A percentile compares a stretch with the other conserved stretches of the same genome.
These are phyloP conservation scores for Acridotheres tristis DNA, from an alignment of 2,797 vertebrate species.

Conservation along the genomic window DNA sequence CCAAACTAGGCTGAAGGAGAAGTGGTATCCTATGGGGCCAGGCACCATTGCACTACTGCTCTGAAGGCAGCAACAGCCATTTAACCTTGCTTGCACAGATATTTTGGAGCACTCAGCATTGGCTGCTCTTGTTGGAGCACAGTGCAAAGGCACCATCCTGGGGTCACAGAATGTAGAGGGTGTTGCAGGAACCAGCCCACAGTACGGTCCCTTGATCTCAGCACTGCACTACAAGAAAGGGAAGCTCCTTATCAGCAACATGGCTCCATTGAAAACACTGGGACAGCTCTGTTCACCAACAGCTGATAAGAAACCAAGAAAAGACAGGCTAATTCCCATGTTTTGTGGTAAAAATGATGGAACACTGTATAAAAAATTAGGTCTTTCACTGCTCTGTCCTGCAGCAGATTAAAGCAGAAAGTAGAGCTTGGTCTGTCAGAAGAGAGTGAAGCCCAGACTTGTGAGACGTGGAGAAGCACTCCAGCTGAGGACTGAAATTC, in stretches of 20 bases:
- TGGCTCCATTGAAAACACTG: background rate
- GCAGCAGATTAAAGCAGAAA: background rate
- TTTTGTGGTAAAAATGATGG: background rate
- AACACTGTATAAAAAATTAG: background rate
- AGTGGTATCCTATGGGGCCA: accelerated
- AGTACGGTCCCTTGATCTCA: accelerated
- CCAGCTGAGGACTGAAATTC: background rate
- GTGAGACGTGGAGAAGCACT: background rate
- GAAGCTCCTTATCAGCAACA: accelerated
- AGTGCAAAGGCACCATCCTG: accelerated
- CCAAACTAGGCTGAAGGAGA: accelerated
- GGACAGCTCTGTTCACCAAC: accelerated
- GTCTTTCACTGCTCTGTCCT: background rate
- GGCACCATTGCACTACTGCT: accelerated
- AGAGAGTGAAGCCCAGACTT: background rate
- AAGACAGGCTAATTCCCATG: background rate
- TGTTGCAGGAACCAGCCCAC: background rate
- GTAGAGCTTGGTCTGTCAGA: background rate
- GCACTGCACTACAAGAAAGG: background rate
- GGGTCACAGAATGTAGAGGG: background rate
- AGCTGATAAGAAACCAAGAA: accelerated
- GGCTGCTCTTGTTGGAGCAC: background rate
- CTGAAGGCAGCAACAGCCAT: background rate
- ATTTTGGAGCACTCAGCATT: accelerated
- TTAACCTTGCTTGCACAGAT: background rate